phyloP scores from a whole-genome alignment of 2,888 invertebrate species.

The Ormyrus pomaceus region DNA sequence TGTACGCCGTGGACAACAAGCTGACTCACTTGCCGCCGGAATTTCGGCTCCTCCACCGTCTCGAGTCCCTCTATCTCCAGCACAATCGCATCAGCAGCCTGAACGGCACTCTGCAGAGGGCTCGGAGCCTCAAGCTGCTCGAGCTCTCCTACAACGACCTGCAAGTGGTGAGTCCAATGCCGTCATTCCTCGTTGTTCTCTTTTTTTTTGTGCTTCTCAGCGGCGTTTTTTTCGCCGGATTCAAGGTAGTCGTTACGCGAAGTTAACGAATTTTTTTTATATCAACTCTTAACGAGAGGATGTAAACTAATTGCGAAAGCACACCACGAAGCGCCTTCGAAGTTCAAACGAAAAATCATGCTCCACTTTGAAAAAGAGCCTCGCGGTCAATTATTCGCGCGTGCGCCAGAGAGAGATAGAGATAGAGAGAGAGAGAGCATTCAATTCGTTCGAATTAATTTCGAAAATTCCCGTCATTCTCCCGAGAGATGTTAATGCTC shows the following conservation, averaged over 20 bases:
- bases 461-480: no score
- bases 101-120: slow-evolving; percentile 84
- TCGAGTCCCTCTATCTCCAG: slow-evolving; percentile 85
- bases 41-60: slow-evolving; percentile 81
- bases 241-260: not conserved
- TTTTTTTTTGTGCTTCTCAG: no score
- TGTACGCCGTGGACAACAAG: slow-evolving; percentile 86
- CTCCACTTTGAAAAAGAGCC: no score
- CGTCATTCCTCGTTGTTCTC: not conserved
- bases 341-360: not conserved
- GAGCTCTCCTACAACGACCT: slow-evolving; percentile 86
- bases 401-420: no score
- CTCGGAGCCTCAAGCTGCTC: slow-evolving; percentile 81
- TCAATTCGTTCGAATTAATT: no score
- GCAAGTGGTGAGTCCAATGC: slow-evolving; percentile 79
- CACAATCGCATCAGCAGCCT: slow-evolving; percentile 84
- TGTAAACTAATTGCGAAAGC: not conserved
- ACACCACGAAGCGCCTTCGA: not conserved
- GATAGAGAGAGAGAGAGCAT: no score
- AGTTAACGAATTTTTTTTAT: not conserved
- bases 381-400: no score
- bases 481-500: no score
- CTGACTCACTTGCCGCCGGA: slow-evolving; percentile 84
- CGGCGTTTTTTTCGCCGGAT: not conserved
- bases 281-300: no score